Percentiles rank a stretch among this genome's conserved stretches.
These are phyloP conservation scores for Aleiodes leptofemur DNA, from an alignment of 2,888 invertebrate species.

Conservation along the genomic window DNA sequence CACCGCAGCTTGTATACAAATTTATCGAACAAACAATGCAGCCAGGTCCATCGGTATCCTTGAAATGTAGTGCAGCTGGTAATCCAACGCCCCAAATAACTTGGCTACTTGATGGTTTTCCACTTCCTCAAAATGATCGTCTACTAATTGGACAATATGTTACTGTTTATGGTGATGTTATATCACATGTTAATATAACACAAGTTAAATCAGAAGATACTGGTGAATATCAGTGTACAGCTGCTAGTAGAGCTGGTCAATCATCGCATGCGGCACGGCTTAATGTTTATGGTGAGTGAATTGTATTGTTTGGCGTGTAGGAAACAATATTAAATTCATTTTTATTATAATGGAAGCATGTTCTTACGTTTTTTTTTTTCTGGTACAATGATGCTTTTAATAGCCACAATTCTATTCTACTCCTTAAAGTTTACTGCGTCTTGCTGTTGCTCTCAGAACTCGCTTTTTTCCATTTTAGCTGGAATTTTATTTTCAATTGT, in stretches of 20 bases:
- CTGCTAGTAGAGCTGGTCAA: slow-evolving; percentile 76
- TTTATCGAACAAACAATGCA: slow-evolving; percentile 95
- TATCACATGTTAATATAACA: slow-evolving; percentile 76
- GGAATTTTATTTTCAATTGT: too few relatives aligned
- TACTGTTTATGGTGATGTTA: slow-evolving; percentile 76
- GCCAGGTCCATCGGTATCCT: slow-evolving; percentile 92
- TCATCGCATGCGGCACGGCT: slow-evolving; percentile 76
- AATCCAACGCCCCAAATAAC: slow-evolving; percentile 95
- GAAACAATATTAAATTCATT: too few relatives aligned
- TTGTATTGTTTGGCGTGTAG: slow-evolving; percentile 4
- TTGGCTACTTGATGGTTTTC: slow-evolving; percentile 93
- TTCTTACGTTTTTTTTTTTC: too few relatives aligned
- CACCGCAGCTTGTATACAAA: slow-evolving; percentile 88
- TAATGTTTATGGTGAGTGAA: slow-evolving; percentile 78
- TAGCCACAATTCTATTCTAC: too few relatives aligned
- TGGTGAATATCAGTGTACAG: slow-evolving; percentile 78
- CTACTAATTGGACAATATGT: slow-evolving; percentile 77
- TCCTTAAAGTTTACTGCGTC: too few relatives aligned
- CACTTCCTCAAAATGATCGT: slow-evolving; percentile 83
- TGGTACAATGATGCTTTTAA: too few relatives aligned
- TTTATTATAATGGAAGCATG: too few relatives aligned
- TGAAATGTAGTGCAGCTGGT: slow-evolving; percentile 96
- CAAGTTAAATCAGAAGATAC: slow-evolving; percentile 76
- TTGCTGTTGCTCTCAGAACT: too few relatives aligned
- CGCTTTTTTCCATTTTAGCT: too few relatives aligned